Evolutionary conservation across 2,888 invertebrate species (phyloP).

Genomic region (Steinernema scapterisci): DNA sequence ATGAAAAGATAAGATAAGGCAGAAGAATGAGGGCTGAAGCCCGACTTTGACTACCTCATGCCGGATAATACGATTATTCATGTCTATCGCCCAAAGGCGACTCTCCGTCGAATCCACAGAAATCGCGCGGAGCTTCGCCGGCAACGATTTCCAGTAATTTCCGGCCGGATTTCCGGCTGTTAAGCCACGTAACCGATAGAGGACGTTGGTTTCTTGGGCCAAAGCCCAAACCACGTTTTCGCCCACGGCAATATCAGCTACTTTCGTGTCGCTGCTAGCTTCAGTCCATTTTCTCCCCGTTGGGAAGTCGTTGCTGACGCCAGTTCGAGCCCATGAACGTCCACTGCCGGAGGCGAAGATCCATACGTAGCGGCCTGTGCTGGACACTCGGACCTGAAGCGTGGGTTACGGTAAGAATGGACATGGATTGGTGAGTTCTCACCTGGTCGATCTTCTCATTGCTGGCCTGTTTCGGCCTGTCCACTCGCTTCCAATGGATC

Average conservation of each 20-base stretch:
- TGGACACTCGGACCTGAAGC: constrained; percentile 40
- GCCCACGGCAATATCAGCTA: constrained; percentile 43
- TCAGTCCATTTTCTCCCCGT: constrained; percentile 41
- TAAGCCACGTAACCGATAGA: constrained; percentile 38
- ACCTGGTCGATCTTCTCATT: constrained; percentile 34
- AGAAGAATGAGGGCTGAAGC: too few species aligned
- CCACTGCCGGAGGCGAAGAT: constrained; percentile 36
- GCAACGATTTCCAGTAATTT: constrained; percentile 44
- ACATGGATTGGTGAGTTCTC: too few species aligned
- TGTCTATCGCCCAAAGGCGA: constrained; percentile 45
- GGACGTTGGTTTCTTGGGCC: constrained; percentile 30
- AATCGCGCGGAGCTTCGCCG: constrained; percentile 37
- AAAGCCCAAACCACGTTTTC: constrained; percentile 49
- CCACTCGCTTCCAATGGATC: constrained; percentile 35
- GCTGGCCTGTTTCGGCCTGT: constrained; percentile 27
- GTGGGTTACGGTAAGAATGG: too few species aligned
- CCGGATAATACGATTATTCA: constrained; percentile 39
- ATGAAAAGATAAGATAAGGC: too few species aligned
- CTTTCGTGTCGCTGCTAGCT: constrained; percentile 37
- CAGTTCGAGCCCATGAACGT: constrained; percentile 40
- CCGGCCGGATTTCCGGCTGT: constrained; percentile 41
- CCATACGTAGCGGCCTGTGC: constrained; percentile 44
- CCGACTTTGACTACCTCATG: constrained; percentile 45
- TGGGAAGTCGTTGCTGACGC: constrained; percentile 34
- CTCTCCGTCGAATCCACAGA: constrained; percentile 44